Conservation (phyloP, 2,113 vertebrate genomes). For the Aythya baeri region DNA sequence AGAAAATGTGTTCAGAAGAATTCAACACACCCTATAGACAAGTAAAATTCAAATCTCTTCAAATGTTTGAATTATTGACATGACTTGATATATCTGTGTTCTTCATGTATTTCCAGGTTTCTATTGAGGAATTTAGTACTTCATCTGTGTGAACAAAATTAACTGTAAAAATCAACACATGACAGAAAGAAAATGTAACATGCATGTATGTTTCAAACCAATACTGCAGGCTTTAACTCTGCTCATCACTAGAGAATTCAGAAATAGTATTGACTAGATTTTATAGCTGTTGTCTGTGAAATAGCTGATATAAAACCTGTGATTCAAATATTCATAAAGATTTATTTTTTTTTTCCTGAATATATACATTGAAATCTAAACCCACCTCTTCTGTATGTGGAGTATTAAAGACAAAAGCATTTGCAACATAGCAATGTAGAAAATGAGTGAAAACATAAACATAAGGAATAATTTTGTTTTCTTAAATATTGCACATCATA, state of each 20-base stretch:
- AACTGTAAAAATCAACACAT: neutral
- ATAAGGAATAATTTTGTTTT: neutral
- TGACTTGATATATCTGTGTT: neutral
- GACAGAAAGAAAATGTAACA: neutral
- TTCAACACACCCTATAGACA: neutral
- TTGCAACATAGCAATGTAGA: neutral
- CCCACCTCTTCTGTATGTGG: neutral
- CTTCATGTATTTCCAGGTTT: neutral
- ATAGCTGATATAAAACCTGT: neutral
- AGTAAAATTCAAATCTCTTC: neutral
- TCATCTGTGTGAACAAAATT: neutral
- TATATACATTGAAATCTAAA: neutral
- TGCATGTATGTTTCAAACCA: neutral
- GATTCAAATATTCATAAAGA: neutral
- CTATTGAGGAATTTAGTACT: neutral
- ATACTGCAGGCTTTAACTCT: neutral
- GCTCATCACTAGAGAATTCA: neutral
- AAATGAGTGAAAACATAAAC: neutral
- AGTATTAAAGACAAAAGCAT: neutral
- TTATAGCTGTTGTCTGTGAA: neutral
- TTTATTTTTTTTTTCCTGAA: neutral
- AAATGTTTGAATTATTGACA: slow-evolving; percentile 21
- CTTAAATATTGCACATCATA: neutral
- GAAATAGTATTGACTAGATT: neutral
- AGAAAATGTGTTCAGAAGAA: slow-evolving; percentile 6